These are phyloP conservation scores for Suncus etruscus DNA, from an alignment of 2,113 vertebrate species.

Conservation along the genomic window DNA sequence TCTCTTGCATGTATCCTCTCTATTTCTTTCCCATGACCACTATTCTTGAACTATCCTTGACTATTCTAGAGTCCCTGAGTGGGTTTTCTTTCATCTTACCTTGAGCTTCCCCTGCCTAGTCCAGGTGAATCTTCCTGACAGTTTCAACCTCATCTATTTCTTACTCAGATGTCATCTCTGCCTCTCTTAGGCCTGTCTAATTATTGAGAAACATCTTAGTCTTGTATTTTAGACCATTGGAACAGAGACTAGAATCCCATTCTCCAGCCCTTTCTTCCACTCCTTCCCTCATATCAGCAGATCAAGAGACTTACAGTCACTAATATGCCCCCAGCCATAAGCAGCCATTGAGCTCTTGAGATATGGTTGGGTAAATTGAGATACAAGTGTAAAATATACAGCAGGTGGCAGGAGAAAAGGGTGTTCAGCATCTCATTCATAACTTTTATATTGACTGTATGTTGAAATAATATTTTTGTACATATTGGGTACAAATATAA, in stretches of 20 bases:
- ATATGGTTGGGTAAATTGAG: not conserved
- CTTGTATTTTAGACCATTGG: not conserved
- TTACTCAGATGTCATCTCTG: not conserved
- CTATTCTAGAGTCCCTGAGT: not conserved
- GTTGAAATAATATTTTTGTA: slow-evolving; percentile 11
- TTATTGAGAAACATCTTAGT: not conserved
- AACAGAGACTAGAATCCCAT: not conserved
- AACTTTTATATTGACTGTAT: slow-evolving; percentile 32
- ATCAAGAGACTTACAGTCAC: not conserved
- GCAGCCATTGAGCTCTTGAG: not conserved
- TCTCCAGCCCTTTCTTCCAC: not conserved
- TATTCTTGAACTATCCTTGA: not conserved
- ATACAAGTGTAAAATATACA: not conserved
- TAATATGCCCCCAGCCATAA: not conserved
- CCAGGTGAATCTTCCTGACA: not conserved
- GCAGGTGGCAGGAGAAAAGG: not conserved
- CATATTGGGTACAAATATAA: not conserved
- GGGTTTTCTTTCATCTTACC: not conserved
- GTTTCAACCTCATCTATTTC: not conserved
- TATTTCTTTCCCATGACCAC: not conserved
- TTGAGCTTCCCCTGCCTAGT: not conserved
- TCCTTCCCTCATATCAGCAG: not conserved
- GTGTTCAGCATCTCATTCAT: not conserved
- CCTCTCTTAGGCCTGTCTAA: not conserved
- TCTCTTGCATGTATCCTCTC: not conserved